phyloP scores from a whole-genome alignment of 53 echinoderm and acorn worm species.

The Zoroaster sp. region DNA sequence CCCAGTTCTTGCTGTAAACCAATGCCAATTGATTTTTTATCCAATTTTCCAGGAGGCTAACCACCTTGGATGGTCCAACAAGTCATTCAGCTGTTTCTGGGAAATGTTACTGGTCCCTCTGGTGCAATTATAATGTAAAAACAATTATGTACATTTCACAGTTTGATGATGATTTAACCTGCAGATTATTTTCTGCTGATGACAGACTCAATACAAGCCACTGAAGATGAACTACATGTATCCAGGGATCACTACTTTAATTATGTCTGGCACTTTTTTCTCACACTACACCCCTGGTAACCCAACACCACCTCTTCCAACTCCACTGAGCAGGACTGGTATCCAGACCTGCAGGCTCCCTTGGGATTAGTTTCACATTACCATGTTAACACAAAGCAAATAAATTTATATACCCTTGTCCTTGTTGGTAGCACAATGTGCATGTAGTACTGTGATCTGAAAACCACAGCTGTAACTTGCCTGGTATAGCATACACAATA shows the following conservation, averaged over 20 bases:
- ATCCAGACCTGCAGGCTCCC: background rate
- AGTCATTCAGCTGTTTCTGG: background rate
- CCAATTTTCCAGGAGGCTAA: constrained; percentile 35
- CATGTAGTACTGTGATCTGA: background rate
- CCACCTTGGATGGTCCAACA: background rate
- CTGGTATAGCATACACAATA: constrained; percentile 1
- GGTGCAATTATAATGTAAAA: background rate
- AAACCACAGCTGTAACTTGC: background rate
- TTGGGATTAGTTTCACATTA: background rate
- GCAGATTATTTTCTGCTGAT: background rate
- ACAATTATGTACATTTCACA: background rate
- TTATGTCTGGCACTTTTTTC: background rate
- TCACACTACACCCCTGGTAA: constrained; percentile 14
- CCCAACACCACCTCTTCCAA: background rate
- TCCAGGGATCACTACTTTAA: background rate
- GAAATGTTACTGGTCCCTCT: background rate
- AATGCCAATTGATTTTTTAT: background rate
- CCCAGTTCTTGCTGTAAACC: background rate
- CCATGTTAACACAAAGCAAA: constrained; percentile 33
- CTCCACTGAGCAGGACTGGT: background rate
- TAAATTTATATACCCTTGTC: too few species aligned
- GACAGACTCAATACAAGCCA: background rate
- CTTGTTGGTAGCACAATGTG: too few species aligned
- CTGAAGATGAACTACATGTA: background rate
- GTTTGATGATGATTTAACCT: background rate